Evolutionary conservation across 2,113 vertebrate species (phyloP), one percentile per base, ranked within the genome.

Genomic region (Grus americana): DNA sequence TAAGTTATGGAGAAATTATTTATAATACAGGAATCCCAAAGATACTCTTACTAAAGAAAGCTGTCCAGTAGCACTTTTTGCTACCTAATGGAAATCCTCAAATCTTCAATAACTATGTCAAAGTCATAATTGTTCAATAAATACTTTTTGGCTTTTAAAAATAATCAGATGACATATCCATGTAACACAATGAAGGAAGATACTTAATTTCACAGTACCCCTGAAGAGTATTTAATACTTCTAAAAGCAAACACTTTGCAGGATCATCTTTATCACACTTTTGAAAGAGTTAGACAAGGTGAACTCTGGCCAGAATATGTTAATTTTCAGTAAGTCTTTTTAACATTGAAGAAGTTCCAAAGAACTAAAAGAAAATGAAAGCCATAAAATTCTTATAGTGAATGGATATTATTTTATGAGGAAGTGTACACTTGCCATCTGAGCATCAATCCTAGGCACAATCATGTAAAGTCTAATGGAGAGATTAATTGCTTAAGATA

Each of bases 121-220:
- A 87, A 73, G 17, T 27, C 65, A 65, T 12, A 90, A 75, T 11
- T 63, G 19, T 58, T 67, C 17, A 86, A 66, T 26, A 61, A 86
- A 80, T 29, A 11, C 1, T 7, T 78, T 44, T 24, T 54, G 19
- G 2, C 4, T 36, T 82, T 80, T 12, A 22, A 59, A 67, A 71
- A 20, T 38, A 29, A 59, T 24, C 23, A 42, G 32, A 40, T 57
- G 1, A 44, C 0, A 0, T 59, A 63, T 71, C 42, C 8, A 54
- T 54, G 46, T 50, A 74, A 79, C 4, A 57, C 12, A 38, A 38
- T 59, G 22, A 75, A 66, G 50, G n/a, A 74, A 38, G 14, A 10
- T 34, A 55, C 5, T 72, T 79, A 1, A 55, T 55, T 92, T 81
- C 22, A 75, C 26, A 18, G 19, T 75, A 82, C 54, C 11, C 30